Conservation (phyloP, 2,888 invertebrate species). For the Hydraecia micacea region DNA sequence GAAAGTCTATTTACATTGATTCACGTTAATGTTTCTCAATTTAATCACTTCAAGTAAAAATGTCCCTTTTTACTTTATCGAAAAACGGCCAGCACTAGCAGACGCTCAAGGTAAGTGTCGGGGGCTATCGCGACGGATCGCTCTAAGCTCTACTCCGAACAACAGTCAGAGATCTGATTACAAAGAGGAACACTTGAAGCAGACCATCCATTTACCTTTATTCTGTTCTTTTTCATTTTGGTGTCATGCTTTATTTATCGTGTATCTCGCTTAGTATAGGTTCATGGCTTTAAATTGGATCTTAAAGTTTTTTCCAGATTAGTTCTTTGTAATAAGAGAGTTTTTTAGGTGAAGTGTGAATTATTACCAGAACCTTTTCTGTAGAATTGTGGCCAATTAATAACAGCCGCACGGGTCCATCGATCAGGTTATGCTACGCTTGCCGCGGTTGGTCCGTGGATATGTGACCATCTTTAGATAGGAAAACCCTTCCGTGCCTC, state of each 20-base stretch:
- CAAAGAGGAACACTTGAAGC: constrained; percentile 67
- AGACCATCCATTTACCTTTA: constrained; percentile 48
- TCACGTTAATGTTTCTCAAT: background rate
- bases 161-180: constrained; percentile 82
- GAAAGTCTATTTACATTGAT: background rate
- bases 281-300: background rate
- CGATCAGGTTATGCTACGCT: too few relatives aligned
- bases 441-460: too few relatives aligned
- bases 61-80: constrained; percentile 25
- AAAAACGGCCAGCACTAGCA: constrained; percentile 50
- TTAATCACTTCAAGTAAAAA: background rate
- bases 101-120: constrained; percentile 76
- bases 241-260: constrained; percentile 18
- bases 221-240: constrained; percentile 40
- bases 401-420: too few relatives aligned
- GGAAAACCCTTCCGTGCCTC: too few relatives aligned
- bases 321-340: background rate
- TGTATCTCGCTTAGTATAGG: background rate
- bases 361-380: background rate
- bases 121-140: constrained; percentile 82
- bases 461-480: background rate
- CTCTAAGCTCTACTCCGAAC: constrained; percentile 80
- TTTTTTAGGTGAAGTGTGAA: background rate
- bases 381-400: too few relatives aligned
- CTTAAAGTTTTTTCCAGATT: constrained; percentile 1